Conservation (phyloP, 2,113 vertebrate species). For the Podarcis cretensis region DNA sequence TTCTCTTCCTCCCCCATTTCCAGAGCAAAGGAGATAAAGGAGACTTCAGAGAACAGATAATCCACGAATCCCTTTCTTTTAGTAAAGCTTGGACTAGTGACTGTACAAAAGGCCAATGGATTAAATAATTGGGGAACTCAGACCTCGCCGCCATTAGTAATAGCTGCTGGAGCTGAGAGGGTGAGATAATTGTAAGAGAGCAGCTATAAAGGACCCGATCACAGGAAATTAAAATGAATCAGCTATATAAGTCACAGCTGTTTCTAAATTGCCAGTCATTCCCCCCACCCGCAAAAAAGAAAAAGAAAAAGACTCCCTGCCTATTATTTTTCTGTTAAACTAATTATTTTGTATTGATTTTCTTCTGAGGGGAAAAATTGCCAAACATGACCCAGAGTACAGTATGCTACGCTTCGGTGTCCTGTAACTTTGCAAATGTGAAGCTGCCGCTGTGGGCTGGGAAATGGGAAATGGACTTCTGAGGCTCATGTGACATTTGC, state of each 20-base stretch:
- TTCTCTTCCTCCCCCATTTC: background rate
- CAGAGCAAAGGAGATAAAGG: slow-evolving; percentile 8
- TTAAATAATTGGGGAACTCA: slow-evolving; percentile 16
- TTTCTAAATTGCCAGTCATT: background rate
- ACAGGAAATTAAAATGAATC: background rate
- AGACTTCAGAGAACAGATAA: background rate
- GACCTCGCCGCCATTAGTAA: slow-evolving; percentile 1
- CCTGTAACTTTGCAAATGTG: slow-evolving; percentile 24
- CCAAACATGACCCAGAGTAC: slow-evolving; percentile 13
- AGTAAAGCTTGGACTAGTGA: background rate
- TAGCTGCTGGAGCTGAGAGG: background rate
- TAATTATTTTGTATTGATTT: slow-evolving; percentile 53
- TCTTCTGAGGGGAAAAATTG: slow-evolving; percentile 25
- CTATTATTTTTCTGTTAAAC: slow-evolving; percentile 37
- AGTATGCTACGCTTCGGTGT: slow-evolving; percentile 1
- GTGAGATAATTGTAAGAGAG: background rate
- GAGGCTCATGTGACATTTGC: background rate
- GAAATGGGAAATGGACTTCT: slow-evolving; percentile 5
- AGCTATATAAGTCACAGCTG: background rate
- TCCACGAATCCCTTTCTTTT: background rate
- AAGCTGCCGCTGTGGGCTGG: slow-evolving; percentile 29
- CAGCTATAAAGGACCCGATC: background rate
- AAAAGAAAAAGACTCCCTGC: slow-evolving; percentile 5
- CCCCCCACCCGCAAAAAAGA: background rate
- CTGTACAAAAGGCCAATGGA: slow-evolving; percentile 2